Evolutionary conservation across 2,888 invertebrate genomes (phyloP), one percentile per base, ranked within the genome.

Genomic region (Sinohyriopsis cumingii): DNA sequence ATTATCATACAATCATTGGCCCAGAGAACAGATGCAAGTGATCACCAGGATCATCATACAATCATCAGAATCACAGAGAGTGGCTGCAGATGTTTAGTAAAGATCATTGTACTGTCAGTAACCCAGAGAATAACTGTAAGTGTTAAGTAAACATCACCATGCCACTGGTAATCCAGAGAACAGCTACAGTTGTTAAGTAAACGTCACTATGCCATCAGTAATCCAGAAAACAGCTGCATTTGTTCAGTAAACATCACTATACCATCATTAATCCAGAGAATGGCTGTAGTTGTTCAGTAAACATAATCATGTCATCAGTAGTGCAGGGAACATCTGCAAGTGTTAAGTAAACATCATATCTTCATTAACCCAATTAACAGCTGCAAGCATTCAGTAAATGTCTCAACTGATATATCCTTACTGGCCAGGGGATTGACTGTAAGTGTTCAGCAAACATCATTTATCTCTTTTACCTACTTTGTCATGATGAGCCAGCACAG

Each of bases 101-200:
- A 87, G 67, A 63, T 88, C 1, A 82, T 82, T 19, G 70, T 85
- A 59, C 73, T 80, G 18, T 83, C 85, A 69, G 75, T 88, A 7
- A 87, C 88, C n/a, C 87, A 88, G 73, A 84, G 87, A 70, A 89
- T 88, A 25, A 88, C 33, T 9, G 33, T 1, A 33, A 1, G 0
- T 33, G 33, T 33, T 33, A 1, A 33, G 9, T 33, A 9, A 33
- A 33, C 9, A 9, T 33, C 33, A 33, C 9, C 0, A 72, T 33
- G 9, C 33, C 9, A 33, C 1, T 1, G 1, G 1, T 33, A 33
- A 9, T 9, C 33, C 33, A 33, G 9, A 33, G 33, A 33, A 33
- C 9, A 33, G 33, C 33, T 33, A 9, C 9, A 33, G 0, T 86
- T 82, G 25, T 19, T 19, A 1, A 33, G 33, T 33, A 54, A 15